Evolutionary conservation across 2,113 vertebrate species (phyloP).

Genomic region (Melanerpes aurifrons): DNA sequence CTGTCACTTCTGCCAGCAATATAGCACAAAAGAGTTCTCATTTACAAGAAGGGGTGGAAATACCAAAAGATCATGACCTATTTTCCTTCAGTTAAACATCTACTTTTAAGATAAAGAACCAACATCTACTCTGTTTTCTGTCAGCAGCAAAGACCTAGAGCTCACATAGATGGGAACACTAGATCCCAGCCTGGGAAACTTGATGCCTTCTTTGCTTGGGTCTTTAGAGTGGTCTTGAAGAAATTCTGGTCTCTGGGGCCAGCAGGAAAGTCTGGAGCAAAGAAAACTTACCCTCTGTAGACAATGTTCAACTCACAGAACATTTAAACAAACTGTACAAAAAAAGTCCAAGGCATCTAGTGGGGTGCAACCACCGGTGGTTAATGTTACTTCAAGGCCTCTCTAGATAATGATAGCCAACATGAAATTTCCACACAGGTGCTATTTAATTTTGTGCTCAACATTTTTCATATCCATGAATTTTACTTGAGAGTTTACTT

Average conservation of each 20-base stretch:
- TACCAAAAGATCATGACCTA: constrained; percentile 37
- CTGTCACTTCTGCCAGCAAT: background rate
- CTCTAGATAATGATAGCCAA: background rate
- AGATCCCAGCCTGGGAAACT: background rate
- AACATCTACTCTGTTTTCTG: background rate
- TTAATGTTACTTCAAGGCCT: rapidly evolving
- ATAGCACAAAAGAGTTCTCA: constrained; percentile 24
- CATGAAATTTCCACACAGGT: background rate
- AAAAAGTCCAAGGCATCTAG: background rate
- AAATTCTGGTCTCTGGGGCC: background rate
- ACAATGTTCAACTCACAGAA: background rate
- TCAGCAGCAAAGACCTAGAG: background rate
- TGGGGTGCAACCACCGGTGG: background rate
- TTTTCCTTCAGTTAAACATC: constrained; percentile 34
- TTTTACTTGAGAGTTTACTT: background rate
- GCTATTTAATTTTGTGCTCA: background rate
- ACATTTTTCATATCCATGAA: background rate
- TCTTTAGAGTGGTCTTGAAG: background rate
- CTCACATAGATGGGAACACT: rapidly evolving
- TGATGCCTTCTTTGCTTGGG: rapidly evolving
- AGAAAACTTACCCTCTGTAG: background rate
- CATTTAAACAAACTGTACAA: background rate
- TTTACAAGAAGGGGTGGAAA: background rate
- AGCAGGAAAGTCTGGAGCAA: background rate
- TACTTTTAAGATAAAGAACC: constrained; percentile 29